Evolutionary conservation across 2,888 invertebrate species (phyloP).

Genomic region (Nematopogon swammerdamellus): DNA sequence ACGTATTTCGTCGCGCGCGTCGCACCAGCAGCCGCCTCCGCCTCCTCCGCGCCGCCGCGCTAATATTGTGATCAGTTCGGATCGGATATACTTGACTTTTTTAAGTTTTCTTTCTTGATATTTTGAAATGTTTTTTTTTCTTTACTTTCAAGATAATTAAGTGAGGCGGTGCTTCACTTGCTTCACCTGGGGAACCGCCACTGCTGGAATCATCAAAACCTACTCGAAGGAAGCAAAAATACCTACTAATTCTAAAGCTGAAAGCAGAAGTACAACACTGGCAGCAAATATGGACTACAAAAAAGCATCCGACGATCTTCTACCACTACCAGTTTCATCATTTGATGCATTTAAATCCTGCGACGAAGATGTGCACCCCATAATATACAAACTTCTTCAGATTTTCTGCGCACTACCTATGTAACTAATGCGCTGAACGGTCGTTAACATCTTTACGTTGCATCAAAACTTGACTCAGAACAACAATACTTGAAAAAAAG

Average conservation of each 20-base stretch:
- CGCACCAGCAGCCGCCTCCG: too few species aligned
- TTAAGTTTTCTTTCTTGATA: too few species aligned
- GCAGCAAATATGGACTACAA: not conserved
- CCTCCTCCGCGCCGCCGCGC: too few species aligned
- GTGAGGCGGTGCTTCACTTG: too few species aligned
- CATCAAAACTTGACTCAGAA: not conserved
- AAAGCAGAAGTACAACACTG: not conserved
- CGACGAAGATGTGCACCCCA: not conserved
- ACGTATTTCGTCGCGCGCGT: too few species aligned
- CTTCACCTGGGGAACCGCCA: too few species aligned
- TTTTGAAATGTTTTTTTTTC: too few species aligned
- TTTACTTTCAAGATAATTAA: too few species aligned
- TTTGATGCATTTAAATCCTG: not conserved
- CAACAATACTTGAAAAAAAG: too few species aligned
- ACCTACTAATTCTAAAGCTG: not conserved
- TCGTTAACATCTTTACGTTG: not conserved
- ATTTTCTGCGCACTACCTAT: not conserved
- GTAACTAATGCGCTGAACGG: not conserved
- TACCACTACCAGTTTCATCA: not conserved
- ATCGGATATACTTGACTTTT: too few species aligned
- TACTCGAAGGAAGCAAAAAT: not conserved
- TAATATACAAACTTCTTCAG: not conserved
- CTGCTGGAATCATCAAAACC: too few species aligned
- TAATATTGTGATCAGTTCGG: too few species aligned
- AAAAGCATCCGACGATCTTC: not conserved